Conservation (phyloP, 2,888 invertebrate genomes). For the Micoletzkya japonica region DNA sequence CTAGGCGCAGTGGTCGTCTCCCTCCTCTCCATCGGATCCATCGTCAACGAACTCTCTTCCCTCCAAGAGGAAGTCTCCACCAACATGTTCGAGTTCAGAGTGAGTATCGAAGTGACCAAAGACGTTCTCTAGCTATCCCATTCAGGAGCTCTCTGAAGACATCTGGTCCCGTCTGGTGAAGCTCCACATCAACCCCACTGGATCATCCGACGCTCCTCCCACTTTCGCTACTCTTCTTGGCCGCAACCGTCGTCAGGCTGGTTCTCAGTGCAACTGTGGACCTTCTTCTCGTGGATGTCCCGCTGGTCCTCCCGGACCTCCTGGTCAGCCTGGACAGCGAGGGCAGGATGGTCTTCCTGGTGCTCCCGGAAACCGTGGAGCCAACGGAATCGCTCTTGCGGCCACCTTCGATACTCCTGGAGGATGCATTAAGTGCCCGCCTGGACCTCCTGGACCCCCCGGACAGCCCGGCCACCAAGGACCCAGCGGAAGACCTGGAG, state of each 20-base stretch:
- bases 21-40: too few relatives aligned
- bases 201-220: slow-evolving; percentile 24
- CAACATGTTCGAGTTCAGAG: too few relatives aligned
- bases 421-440: slow-evolving; percentile 49
- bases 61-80: too few relatives aligned
- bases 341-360: slow-evolving; percentile 46
- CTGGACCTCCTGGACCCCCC: slow-evolving; percentile 37
- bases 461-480: slow-evolving; percentile 36
- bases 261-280: slow-evolving; percentile 25
- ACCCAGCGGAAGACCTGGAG: slow-evolving; percentile 33
- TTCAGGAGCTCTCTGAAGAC: slow-evolving; percentile 25
- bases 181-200: slow-evolving; percentile 23
- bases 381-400: slow-evolving; percentile 44
- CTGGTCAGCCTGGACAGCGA: slow-evolving; percentile 43
- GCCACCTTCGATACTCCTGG: slow-evolving; percentile 46
- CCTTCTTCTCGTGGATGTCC: slow-evolving; percentile 35
- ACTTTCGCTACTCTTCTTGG: slow-evolving; percentile 26
- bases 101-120: too few relatives aligned
- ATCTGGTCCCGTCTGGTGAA: slow-evolving; percentile 25
- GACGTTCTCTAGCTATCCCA: too few relatives aligned
- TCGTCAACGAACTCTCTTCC: too few relatives aligned
- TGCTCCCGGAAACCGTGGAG: slow-evolving; percentile 42
- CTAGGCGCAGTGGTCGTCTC: too few relatives aligned
- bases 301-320: slow-evolving; percentile 49
- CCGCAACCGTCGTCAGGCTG: slow-evolving; percentile 25